Base-by-base conservation (phyloP, 2,888 invertebrate species). In the Athetis lepigone region DNA sequence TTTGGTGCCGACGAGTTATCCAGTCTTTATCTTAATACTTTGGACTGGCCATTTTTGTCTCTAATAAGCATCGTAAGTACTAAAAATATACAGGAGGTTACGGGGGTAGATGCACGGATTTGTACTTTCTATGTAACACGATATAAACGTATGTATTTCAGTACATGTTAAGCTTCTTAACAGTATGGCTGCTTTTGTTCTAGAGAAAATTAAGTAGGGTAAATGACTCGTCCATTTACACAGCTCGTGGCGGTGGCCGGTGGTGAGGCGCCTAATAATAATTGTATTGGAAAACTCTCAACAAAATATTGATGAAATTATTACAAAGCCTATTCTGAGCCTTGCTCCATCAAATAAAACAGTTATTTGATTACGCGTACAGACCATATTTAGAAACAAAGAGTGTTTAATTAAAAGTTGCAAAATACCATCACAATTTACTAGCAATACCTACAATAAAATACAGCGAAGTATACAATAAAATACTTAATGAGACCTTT, bases 41-140 rank as follows among this genome's bases (percentile, higher is more conserved):
- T 8, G n/a, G 58, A 70, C 58, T 69, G 63, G 60, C 58, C 63
- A 57, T 49, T 55, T 46, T 43, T 66, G 37, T 9, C 23, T 57
- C 29, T 46, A 62, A 75, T 75, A 69, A 80, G 59, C 55, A 61
- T 25, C 37, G 45, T 60, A 37, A 6, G n/a, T 25, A 71, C 66
- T 78, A 72, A 80, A 50, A 67, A 75, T 73, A 70, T 37, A 61
- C 64, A 60, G 55, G 56, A 63, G 73, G 79, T 70, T 67, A 73
- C 68, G 65, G 72, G 63, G 78, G 69, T 79, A 76, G 68, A 75
- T 80, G 75, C 71, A 69, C 73, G 74, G 79, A 80, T 88, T 87
- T 87, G 88, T 84, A 88, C 87, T 90, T 90, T 90, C 89, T 82
- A 77, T 64, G 79, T 68, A 82, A 77, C 51, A 59, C 66, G 72